phyloP scores from a whole-genome alignment of 2,797 vertebrate genomes.

The Halcyon leucocephala region DNA sequence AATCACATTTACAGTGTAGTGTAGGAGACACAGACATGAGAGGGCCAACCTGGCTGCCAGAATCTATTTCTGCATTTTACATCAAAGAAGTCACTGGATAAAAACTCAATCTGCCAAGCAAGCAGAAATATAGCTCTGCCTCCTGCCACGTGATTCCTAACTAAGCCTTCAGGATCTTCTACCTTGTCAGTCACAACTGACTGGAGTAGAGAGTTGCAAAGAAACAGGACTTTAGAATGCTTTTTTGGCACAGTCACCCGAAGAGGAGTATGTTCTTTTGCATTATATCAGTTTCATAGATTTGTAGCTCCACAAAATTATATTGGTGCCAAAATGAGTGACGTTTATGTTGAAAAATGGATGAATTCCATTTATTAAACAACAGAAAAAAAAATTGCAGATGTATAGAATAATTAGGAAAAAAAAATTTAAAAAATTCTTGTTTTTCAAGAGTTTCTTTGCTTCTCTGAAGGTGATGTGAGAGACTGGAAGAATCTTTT shows the following conservation, averaged over 20 bases:
- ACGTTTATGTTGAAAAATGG: background rate
- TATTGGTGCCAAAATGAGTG: background rate
- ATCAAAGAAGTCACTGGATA: background rate
- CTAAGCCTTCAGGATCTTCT: background rate
- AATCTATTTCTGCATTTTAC: background rate
- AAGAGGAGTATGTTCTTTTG: accelerated
- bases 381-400: background rate
- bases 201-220: background rate
- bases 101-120: background rate
- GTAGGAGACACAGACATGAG: background rate
- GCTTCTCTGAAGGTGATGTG: constrained; percentile 76
- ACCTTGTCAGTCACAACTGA: background rate
- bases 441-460: background rate
- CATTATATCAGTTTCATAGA: background rate
- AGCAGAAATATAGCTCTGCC: background rate
- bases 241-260: background rate
- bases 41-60: background rate
- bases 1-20: background rate
- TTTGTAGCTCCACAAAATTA: background rate
- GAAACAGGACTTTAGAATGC: background rate
- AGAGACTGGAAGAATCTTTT: constrained; percentile 88
- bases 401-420: background rate
- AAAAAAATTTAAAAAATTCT: background rate
- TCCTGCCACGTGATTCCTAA: background rate
- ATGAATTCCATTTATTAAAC: background rate